A percentile compares a stretch with the other conserved stretches of the same genome.
Evolutionary conservation across 2,888 invertebrate genomes (phyloP).

Genomic region (Lepeophtheirus nordmannii): DNA sequence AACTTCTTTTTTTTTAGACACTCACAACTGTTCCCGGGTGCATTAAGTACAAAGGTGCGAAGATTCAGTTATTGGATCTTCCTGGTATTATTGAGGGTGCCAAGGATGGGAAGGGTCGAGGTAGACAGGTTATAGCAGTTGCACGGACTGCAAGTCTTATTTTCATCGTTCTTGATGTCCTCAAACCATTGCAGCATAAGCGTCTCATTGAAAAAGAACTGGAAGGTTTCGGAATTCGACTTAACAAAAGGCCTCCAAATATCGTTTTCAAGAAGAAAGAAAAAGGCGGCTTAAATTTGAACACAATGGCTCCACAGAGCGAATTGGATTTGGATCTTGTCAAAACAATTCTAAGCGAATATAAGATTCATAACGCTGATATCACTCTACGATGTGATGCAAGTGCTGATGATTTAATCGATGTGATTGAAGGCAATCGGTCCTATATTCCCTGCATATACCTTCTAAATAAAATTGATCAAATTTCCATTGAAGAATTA

Average conservation of each 20-base stretch:
- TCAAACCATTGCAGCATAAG: slow-evolving; percentile 94
- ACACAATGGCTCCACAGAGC: slow-evolving; percentile 69
- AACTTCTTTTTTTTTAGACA: slow-evolving; percentile 41
- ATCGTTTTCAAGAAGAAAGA: slow-evolving; percentile 92
- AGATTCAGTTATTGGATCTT: slow-evolving; percentile 70
- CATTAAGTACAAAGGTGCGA: slow-evolving; percentile 68
- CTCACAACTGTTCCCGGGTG: slow-evolving; percentile 98
- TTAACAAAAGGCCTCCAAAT: slow-evolving; percentile 92
- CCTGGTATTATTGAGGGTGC: slow-evolving; percentile 99
- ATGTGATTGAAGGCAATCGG: slow-evolving; percentile 94
- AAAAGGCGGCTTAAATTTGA: slow-evolving; percentile 94
- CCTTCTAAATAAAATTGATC: slow-evolving; percentile 95
- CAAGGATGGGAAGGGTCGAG: slow-evolving; percentile 97
- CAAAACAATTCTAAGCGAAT: slow-evolving; percentile 87
- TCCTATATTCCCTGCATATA: slow-evolving; percentile 98
- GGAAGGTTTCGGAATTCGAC: slow-evolving; percentile 93
- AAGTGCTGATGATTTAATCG: slow-evolving; percentile 91
- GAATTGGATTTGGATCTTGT: slow-evolving; percentile 89
- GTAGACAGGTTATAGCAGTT: slow-evolving; percentile 96
- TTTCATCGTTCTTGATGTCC: slow-evolving; percentile 89
- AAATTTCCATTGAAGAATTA: slow-evolving; percentile 84
- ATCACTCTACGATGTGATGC: slow-evolving; percentile 82
- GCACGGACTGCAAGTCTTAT: slow-evolving; percentile 94
- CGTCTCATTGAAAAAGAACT: slow-evolving; percentile 88
- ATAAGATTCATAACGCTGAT: slow-evolving; percentile 97